Evolutionary conservation across 2,888 invertebrate genomes (phyloP), one percentile per base, ranked within the genome.

Genomic region (Myopa testacea): DNA sequence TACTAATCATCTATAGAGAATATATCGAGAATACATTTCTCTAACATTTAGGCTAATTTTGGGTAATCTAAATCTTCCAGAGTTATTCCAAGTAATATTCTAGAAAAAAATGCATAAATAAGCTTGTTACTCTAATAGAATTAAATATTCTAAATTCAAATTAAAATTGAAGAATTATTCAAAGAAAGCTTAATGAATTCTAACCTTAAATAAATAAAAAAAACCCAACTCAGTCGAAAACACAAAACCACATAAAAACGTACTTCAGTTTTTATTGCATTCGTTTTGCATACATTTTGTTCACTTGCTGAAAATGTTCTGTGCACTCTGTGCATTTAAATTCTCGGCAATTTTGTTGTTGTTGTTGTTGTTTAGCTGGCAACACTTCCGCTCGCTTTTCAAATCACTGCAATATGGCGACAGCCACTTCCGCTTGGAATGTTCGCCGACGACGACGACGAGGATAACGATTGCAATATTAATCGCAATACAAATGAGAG

Each of bases 371-470:
- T 26, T 50, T 70, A 26, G 3, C 16, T 37, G 12, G 70, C 52
- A 37, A 37, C 52, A 55, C 70, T 70, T 70, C 70, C 72, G 72
- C 37, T 72, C 37, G 5, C 38, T 72, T 40, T 38, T 10, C 12
- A 38, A 72, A 72, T 72, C 40, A 70, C 70, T 70, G 72, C 72
- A 58, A 72, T 72, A 72, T 72, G 72, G 60, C 72, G 58, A 45
- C 60, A 60, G 62, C 40, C 12, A 38, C 26, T 72, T 60, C 40
- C 71, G 60, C 55, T 40, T 72, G 14, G 37, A 72, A 72, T 55
- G 40, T 72, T 60, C 38, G 45, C 45, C 45, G 45, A 45, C 45
- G 45, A 45, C 45, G 45, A 45, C 7, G 45, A 45, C 45, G 52
- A 26, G 26, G 16, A 37, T n/a, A n/a, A 37, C 16, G 58, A 58